Conservation (phyloP, 2,797 vertebrate species). For the Meda fulgida region DNA sequence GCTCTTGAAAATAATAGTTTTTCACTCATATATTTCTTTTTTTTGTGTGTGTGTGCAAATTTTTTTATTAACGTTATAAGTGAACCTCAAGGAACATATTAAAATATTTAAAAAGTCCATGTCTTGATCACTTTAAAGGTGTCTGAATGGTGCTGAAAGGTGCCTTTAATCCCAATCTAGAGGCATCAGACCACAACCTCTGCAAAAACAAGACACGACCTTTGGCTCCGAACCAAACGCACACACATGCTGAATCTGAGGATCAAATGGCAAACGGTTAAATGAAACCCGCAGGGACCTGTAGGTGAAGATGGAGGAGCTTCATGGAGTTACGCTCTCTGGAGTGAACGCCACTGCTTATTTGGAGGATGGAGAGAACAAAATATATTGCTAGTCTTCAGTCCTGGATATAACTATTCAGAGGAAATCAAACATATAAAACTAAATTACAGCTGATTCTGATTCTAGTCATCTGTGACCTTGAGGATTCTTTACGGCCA, state of each 20-base stretch:
- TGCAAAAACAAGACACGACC: conserved; percentile 44
- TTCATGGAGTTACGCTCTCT: conserved; percentile 13
- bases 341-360: background rate
- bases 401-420: background rate
- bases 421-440: background rate
- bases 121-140: background rate
- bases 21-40: too few relatives aligned
- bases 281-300: conserved; percentile 56
- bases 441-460: background rate
- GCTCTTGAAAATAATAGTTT: too few relatives aligned
- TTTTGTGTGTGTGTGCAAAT: too few relatives aligned
- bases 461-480: background rate
- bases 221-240: conserved; percentile 37
- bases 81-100: background rate
- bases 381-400: background rate
- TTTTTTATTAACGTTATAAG: background rate
- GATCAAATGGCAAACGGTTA: conserved; percentile 58
- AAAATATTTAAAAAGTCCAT: background rate
- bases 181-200: conserved; percentile 53
- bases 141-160: background rate
- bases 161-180: conserved; percentile 72
- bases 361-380: background rate
- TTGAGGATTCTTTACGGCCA: background rate
- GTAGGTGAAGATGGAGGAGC: conserved; percentile 43
- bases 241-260: conserved; percentile 47